These are phyloP conservation scores for Heteromyza rotundicornis DNA, from an alignment of 2,888 invertebrate genomes.

Conservation along the genomic window DNA sequence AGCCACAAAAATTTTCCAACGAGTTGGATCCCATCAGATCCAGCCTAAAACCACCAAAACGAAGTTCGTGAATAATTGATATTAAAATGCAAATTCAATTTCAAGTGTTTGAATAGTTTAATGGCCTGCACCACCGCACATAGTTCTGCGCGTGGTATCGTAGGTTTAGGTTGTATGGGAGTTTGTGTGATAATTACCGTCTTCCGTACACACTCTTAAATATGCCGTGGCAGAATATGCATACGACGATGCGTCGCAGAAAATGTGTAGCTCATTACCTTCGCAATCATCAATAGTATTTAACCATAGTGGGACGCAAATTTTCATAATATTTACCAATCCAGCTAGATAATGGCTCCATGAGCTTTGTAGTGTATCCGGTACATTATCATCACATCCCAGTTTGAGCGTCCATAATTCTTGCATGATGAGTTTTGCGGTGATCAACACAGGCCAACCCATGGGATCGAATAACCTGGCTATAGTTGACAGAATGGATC, in stretches of 20 bases:
- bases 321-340: background rate
- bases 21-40: constrained; percentile 9
- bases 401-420: background rate
- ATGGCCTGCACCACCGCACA: constrained; percentile 9
- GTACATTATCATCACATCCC: constrained; percentile 11
- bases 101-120: constrained; percentile 12
- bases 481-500: constrained; percentile 13
- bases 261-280: constrained; percentile 3
- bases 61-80: background rate
- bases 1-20: constrained; percentile 17
- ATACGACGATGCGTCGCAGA: constrained; percentile 13
- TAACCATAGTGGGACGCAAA: constrained; percentile 15
- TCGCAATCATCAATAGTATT: background rate
- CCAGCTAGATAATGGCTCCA: background rate
- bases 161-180: constrained; percentile 11
- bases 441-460: constrained; percentile 22
- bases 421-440: constrained; percentile 21
- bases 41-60: constrained; percentile 14
- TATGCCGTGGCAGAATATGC: constrained; percentile 14
- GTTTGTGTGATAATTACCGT: constrained; percentile 3
- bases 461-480: constrained; percentile 21
- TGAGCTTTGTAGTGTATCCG: background rate
- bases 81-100: background rate
- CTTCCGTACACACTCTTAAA: background rate
- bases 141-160: constrained; percentile 18